Evolutionary conservation across 1,140 invertebrate species (phyloP), one percentile per base, ranked within the genome.

Genomic region (Cherax quadricarinatus): DNA sequence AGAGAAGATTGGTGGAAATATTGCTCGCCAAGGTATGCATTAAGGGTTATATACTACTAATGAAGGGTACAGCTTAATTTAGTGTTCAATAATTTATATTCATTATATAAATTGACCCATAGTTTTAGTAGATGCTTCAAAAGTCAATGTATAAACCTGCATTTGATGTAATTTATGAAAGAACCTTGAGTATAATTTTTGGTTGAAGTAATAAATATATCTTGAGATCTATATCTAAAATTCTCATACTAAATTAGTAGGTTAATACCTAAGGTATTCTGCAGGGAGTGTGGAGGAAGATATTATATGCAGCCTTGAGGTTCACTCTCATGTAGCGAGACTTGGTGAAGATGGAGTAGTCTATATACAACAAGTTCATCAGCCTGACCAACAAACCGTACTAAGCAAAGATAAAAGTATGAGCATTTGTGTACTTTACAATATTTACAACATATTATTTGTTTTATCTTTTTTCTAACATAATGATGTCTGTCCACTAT

Each of bases 281-380:
- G 12, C 41, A 91, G 90, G 90, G 53, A 66, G 18, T 18, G 75
- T 91, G 30, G 90, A 91, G 53, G 90, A 86, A 30, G 73, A 30
- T 70, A 41, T 91, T 5, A 49, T 66, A 51, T 57, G 57, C 10
- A 87, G 85, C 49, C 78, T 91, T n/a, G 49, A 49, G 12, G 53
- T 87, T 6, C 90, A 91, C 49, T 57, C 66, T 53, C 78, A 87
- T 24, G 49, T 91, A 16, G 90, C 90, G 1, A 70, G 83, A 4
- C 62, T 86, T 53, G 60, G 60, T 49, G 78, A 80, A 51, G 83
- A 91, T 78, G 82, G 79, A n/a, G 57, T 30, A 9, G 84, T 91
- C 18, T 53, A 86, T 21, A 82, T 91, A 60, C 73, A 80, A 24
- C 51, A 85, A 48, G 53, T 91, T 10, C 90, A 91, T 84, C 84